These are phyloP conservation scores for Heloderma charlesbogerti DNA, from an alignment of 2,113 vertebrate genomes.

Conservation along the genomic window DNA sequence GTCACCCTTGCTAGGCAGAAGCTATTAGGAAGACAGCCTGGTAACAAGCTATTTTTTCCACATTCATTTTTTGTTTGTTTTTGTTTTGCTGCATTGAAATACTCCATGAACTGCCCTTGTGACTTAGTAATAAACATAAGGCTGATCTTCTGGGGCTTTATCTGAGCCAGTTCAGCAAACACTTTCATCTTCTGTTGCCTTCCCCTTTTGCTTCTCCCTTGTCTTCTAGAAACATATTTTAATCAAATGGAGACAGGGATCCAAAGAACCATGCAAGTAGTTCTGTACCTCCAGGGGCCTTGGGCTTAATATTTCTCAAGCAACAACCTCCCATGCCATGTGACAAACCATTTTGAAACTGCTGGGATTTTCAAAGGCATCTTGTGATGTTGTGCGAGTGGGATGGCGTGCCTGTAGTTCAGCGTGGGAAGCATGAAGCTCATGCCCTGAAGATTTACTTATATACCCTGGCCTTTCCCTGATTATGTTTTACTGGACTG, in stretches of 20 bases:
- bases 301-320: background rate
- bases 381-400: background rate
- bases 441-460: no score
- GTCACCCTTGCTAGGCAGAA: background rate
- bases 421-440: no score
- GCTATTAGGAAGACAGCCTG: accelerated
- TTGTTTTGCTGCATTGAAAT: background rate
- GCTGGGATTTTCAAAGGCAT: background rate
- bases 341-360: background rate
- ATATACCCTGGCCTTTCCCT: no score
- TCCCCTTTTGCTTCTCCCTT: background rate
- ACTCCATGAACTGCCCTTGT: background rate
- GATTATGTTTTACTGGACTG: no score
- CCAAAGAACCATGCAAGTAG: background rate
- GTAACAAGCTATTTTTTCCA: background rate
- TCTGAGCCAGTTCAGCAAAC: background rate
- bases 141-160: background rate
- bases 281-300: background rate
- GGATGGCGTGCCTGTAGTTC: no score
- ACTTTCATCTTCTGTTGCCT: background rate
- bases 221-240: background rate
- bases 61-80: background rate
- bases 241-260: background rate
- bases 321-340: background rate
- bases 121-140: background rate